Evolutionary conservation across 2,797 vertebrate species (phyloP).

Genomic region (Cetoscarus ocellatus): DNA sequence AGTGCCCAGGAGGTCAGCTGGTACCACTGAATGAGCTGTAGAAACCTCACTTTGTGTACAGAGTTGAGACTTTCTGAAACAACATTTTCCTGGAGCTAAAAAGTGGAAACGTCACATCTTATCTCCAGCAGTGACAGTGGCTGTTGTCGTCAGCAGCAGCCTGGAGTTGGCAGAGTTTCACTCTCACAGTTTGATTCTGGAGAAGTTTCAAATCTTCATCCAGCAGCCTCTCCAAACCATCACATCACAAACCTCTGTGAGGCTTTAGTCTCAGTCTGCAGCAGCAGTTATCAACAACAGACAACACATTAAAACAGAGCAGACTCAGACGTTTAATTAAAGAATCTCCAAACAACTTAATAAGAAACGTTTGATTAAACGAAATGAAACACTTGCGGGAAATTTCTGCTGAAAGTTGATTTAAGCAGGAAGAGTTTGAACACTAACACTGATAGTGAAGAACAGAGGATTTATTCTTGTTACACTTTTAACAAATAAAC

Average conservation of each 20-base stretch:
- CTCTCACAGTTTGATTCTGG: slow-evolving; percentile 27
- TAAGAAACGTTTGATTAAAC: slow-evolving; percentile 9
- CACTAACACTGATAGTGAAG: not conserved
- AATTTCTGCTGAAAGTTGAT: not conserved
- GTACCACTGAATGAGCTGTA: not conserved
- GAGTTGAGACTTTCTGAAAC: slow-evolving; percentile 31
- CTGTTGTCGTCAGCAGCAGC: slow-evolving; percentile 25
- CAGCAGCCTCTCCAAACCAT: slow-evolving; percentile 15
- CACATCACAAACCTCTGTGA: slow-evolving; percentile 13
- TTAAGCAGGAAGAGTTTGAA: not conserved
- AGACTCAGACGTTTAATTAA: slow-evolving; percentile 30
- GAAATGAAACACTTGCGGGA: slow-evolving; percentile 7
- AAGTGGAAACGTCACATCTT: slow-evolving; percentile 22
- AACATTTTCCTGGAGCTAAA: slow-evolving; percentile 4
- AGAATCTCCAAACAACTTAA: not conserved
- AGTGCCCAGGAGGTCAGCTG: too few species aligned
- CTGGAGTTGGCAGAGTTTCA: slow-evolving; percentile 42
- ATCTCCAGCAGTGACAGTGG: not conserved
- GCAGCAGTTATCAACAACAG: slow-evolving; percentile 9
- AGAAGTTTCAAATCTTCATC: slow-evolving; percentile 28
- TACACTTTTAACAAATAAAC: not conserved
- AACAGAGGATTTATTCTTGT: not conserved
- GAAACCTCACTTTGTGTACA: slow-evolving; percentile 23
- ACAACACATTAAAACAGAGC: slow-evolving; percentile 5
- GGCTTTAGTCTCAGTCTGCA: slow-evolving; percentile 5